phyloP scores from a whole-genome alignment of 2,113 vertebrate genomes.

The Notothenia coriiceps region DNA sequence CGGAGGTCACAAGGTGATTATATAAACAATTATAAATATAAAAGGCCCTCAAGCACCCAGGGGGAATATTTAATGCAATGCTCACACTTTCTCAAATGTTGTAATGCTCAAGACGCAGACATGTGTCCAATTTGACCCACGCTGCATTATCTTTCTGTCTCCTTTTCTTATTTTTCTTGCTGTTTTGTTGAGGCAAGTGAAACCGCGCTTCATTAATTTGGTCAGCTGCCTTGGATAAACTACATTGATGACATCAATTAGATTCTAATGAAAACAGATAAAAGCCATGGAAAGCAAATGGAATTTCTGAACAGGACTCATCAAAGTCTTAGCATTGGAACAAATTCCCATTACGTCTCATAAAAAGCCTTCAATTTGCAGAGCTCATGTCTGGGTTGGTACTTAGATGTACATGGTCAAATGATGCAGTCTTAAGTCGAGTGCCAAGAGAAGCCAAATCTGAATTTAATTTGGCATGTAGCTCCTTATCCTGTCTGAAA shows the following conservation, averaged over 20 bases:
- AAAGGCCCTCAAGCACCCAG: conserved; percentile 41
- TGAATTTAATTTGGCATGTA: conserved; percentile 81
- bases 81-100: conserved; percentile 61
- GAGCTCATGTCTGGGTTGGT: conserved; percentile 81
- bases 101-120: conserved; percentile 50
- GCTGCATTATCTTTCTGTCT: conserved; percentile 39
- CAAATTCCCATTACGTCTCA: conserved; percentile 78
- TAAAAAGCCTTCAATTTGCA: conserved; percentile 82
- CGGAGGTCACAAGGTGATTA: conserved; percentile 78
- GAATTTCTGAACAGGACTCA: conserved; percentile 79
- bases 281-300: conserved; percentile 76
- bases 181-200: conserved; percentile 46
- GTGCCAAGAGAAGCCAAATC: conserved; percentile 75
- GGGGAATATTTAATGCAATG: conserved; percentile 72
- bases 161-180: neutral
- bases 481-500: conserved; percentile 78
- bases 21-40: conserved; percentile 62
- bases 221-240: conserved; percentile 80
- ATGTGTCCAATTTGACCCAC: conserved; percentile 57
- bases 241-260: conserved; percentile 83
- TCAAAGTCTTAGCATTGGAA: conserved; percentile 78
- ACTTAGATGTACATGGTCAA: conserved; percentile 81
- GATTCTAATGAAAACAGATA: conserved; percentile 79
- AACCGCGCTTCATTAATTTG: conserved; percentile 77
- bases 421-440: conserved; percentile 77